These are phyloP conservation scores for Raja brachyura DNA, from an alignment of 2,113 vertebrate genomes.

Conservation along the genomic window DNA sequence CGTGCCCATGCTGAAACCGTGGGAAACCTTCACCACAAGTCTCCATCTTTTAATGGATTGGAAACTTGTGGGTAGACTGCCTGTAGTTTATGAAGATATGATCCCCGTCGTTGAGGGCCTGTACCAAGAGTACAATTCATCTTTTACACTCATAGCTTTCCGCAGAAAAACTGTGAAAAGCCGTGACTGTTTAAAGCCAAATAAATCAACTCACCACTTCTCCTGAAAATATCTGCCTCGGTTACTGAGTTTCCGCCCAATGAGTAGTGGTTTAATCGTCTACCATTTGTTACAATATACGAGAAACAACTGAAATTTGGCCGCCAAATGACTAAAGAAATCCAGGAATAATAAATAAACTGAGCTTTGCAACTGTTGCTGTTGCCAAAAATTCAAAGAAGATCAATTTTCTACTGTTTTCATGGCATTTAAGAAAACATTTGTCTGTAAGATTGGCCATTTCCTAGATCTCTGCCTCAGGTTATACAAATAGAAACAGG, in stretches of 20 bases:
- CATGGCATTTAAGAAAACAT: neutral
- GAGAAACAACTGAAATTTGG: neutral
- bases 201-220: neutral
- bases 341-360: neutral
- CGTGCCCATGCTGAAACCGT: neutral
- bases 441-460: neutral
- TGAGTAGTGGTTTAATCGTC: neutral
- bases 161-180: neutral
- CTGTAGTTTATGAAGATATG: neutral
- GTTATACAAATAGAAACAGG: neutral
- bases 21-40: neutral
- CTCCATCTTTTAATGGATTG: neutral
- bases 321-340: neutral
- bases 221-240: neutral
- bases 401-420: neutral
- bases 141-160: neutral
- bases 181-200: neutral
- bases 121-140: neutral
- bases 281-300: neutral
- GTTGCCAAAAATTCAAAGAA: neutral
- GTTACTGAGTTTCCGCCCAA: neutral
- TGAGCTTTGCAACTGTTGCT: neutral
- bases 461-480: neutral
- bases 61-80: neutral
- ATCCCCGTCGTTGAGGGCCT: too few species aligned